Evolutionary conservation across 2,113 vertebrate genomes (phyloP), one percentile per base, ranked within the genome.

Genomic region (Pedetes capensis): DNA sequence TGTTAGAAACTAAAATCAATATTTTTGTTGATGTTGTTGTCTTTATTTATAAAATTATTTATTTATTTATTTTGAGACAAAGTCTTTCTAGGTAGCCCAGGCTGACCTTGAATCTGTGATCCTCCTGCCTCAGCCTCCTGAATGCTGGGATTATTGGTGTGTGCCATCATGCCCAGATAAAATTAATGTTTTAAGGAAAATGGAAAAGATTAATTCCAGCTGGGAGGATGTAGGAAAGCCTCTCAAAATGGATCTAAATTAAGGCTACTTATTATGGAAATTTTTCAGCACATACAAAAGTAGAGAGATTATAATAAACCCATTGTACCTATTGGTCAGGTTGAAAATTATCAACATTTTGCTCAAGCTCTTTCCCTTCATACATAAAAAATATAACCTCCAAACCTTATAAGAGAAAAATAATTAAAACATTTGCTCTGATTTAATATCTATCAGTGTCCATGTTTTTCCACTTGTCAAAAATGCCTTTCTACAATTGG

Each of bases 281-380:
- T n/a, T 57, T 27, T 79, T 37, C n/a, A n/a, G n/a, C n/a, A n/a
- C n/a, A n/a, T n/a, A n/a, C n/a, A n/a, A n/a, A n/a, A n/a, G n/a
- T n/a, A 3, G 59, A 27, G 61, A 61, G 53, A 79, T 20, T 81
- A 49, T 55, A 82, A 82, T 59, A 18, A 81, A 76, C 29, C 59
- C 63, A 72, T 20, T 72, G 42, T 49, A 74, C 20, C 47, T 57
- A 13, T 47, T 82, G 53, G 17, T 27, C 51, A 63, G 17, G 22
- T 80, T 89, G 39, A 81, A 92, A 72, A 89, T 76, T 71, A 71
- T 82, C 34, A 75, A 49, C n/a, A 74, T 66, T 94, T 63, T 94
- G 23, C 34, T 61, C 14, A 64, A 64, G 39, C 42, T 89, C 27
- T 89, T 76, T 57, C 85, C 27, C 20, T 49, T 13, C 13, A 39